phyloP scores from a whole-genome alignment of 2,113 vertebrate species.

The Gavia stellata region DNA sequence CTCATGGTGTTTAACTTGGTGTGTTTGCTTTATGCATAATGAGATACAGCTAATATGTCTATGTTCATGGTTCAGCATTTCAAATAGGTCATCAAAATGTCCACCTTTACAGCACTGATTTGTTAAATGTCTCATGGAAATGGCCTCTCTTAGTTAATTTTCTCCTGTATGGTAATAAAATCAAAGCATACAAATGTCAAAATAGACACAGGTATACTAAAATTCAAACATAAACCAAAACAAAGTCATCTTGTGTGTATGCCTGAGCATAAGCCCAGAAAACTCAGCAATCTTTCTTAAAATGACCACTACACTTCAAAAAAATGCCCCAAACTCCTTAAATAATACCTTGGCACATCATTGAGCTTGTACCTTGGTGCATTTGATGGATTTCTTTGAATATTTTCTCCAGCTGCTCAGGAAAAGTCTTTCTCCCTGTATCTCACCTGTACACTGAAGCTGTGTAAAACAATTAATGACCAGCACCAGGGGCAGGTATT shows the following conservation, averaged over 20 bases:
- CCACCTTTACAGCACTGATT: background rate
- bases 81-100: background rate
- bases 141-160: background rate
- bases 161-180: background rate
- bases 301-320: background rate
- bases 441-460: background rate
- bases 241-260: background rate
- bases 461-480: background rate
- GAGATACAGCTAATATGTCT: constrained; percentile 7
- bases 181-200: background rate
- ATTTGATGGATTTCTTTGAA: background rate
- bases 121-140: background rate
- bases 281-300: background rate
- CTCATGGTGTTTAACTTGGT: background rate
- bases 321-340: background rate
- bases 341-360: background rate
- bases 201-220: background rate
- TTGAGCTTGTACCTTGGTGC: background rate
- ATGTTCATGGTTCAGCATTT: background rate
- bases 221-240: background rate
- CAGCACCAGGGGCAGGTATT: background rate
- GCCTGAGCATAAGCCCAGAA: background rate
- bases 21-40: constrained; percentile 10
- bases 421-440: background rate
- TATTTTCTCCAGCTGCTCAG: background rate